Evolutionary conservation across 1,140 invertebrate genomes (phyloP).

Genomic region (Ephestia elutella): DNA sequence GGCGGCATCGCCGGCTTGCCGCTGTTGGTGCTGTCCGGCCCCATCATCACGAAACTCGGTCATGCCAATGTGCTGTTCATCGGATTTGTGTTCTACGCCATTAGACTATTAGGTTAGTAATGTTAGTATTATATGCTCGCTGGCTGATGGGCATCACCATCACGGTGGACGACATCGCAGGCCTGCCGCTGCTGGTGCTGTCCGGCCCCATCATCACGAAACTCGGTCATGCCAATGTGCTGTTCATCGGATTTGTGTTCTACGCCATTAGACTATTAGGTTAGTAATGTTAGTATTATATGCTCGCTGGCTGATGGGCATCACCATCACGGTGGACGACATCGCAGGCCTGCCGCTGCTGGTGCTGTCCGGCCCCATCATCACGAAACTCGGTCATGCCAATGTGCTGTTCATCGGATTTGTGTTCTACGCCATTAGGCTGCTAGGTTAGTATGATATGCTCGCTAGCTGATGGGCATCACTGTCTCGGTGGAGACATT

Average conservation of each 20-base stretch:
- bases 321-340: conserved; percentile 87
- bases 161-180: conserved; percentile 84
- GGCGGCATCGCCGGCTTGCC: conserved; percentile 86
- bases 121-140: no score
- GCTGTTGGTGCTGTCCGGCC: conserved; percentile 84
- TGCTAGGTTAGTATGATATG: conserved; percentile 76
- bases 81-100: conserved; percentile 84
- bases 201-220: conserved; percentile 86
- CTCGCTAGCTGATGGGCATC: no score
- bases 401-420: conserved; percentile 89
- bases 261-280: conserved; percentile 83
- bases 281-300: no score
- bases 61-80: conserved; percentile 89
- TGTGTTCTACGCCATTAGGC: conserved; percentile 83
- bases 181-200: conserved; percentile 84
- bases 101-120: conserved; percentile 82
- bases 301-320: conserved; percentile 87
- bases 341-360: conserved; percentile 85
- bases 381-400: conserved; percentile 84
- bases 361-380: conserved; percentile 85
- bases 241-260: conserved; percentile 86
- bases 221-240: conserved; percentile 87
- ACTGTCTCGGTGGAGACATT: no score
- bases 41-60: conserved; percentile 85
- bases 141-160: conserved; percentile 90